Base-by-base conservation (phyloP, 2,797 vertebrate species). In the Picus viridis region DNA sequence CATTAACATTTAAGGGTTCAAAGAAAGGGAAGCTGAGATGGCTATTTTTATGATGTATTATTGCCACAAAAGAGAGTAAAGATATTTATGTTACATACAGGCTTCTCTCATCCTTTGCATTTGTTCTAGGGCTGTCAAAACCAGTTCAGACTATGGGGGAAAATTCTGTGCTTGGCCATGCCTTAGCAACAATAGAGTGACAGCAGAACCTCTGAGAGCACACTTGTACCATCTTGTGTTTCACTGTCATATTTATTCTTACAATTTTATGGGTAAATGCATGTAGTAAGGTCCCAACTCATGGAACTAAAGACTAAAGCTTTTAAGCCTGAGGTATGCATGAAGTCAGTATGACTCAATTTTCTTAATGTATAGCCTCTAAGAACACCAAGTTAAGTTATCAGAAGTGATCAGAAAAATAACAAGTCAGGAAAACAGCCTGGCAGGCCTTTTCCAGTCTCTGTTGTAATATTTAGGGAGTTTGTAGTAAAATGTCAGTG, bases 11-110 rank as follows among this genome's bases (percentile, higher is more conserved):
- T 88, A 72, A 58, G 51, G 49, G n/a, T 82, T 56, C 87, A 92
- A 96, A 86, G 79, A 94, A 94, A 94, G 41, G 30, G 59, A 96
- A 96, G 30, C 20, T 79, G 62, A 94, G 78, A 91, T 80, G 79
- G 45, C n/a, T 91, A 65, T 73, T 95, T 95, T 94, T 93, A 93
- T 90, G 91, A 65, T 24, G 10, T 8, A 56, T 90, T 95, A 85
- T 81, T 89, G 69, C 51, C 19, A 43, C 8, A 68, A 69, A 89
- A 80, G 14, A 76, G 32, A 57, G 34, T 39, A 88, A 75, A 32
- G 16, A 2, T 67, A 61, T 89, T 83, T 90, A 77, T 26, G n/a
- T 10, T 41, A 7, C 27, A 14, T 32, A 69, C 56, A 80, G 7
- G 1, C 73, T 87, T 91, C 49, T 83, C 47, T 83, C 43, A 53